phyloP scores from a whole-genome alignment of 2,113 vertebrate species.

The Porphyrio hochstetteri region DNA sequence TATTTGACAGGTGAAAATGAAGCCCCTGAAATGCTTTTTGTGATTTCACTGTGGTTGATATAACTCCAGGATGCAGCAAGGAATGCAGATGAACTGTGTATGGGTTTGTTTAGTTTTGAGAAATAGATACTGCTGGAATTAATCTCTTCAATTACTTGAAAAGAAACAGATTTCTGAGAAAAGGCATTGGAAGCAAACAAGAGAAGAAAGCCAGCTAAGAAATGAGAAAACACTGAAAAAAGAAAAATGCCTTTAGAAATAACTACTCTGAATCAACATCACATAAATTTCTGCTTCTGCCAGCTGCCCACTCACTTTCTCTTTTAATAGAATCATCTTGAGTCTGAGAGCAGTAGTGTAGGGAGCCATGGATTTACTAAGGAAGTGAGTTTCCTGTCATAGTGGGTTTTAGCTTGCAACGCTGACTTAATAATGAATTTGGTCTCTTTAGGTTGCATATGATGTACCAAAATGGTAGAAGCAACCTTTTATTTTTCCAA shows the following conservation, averaged over 20 bases:
- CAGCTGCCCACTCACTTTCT: constrained; percentile 48
- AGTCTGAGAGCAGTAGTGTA: not conserved
- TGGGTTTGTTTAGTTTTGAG: not conserved
- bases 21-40: not conserved
- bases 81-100: not conserved
- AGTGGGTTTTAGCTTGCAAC: not conserved
- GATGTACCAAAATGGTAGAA: not conserved
- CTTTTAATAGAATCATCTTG: constrained; percentile 44
- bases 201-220: constrained; percentile 8
- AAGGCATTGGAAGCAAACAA: not conserved
- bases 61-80: not conserved
- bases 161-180: not conserved
- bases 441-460: not conserved
- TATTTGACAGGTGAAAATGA: not conserved
- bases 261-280: constrained; percentile 46
- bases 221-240: not conserved
- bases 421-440: not conserved
- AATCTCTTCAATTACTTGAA: not conserved
- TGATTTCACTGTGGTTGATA: not conserved
- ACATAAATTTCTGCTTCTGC: constrained; percentile 27
- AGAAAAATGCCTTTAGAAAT: constrained; percentile 15
- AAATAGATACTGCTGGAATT: not conserved
- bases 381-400: constrained; percentile 7
- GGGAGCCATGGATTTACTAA: not conserved
- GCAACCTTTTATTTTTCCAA: not conserved